Evolutionary conservation across 2,113 vertebrate species (phyloP).

Genomic region (Ptyas mucosa): DNA sequence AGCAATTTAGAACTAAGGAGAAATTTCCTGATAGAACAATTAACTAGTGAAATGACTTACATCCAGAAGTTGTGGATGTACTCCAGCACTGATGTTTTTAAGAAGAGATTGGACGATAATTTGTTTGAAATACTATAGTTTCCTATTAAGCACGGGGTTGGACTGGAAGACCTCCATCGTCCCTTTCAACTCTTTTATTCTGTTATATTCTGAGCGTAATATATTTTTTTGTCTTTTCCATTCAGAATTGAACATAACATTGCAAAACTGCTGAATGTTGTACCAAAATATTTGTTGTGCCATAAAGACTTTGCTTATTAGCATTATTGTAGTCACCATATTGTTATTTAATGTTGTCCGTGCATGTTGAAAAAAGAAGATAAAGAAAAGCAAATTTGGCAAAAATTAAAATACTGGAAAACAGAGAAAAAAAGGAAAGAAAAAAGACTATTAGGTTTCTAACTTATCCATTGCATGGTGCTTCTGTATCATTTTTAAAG

Average conservation of each 20-base stretch:
- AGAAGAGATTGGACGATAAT: background rate
- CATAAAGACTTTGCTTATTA: background rate
- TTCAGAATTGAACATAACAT: background rate
- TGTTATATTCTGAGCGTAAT: background rate
- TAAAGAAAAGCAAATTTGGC: background rate
- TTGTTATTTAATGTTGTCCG: background rate
- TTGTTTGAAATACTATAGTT: background rate
- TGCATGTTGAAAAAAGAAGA: background rate
- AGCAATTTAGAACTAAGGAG: background rate
- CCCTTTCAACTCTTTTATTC: background rate
- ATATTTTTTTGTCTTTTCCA: background rate
- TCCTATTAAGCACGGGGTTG: background rate
- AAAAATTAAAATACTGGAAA: background rate
- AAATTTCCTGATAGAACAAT: background rate
- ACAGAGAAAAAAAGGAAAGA: background rate
- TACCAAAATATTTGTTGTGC: background rate
- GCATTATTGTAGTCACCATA: background rate
- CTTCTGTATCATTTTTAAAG: background rate
- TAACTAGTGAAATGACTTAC: background rate
- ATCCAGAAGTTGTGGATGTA: background rate
- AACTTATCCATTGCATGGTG: background rate
- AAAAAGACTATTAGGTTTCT: background rate
- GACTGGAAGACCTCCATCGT: background rate
- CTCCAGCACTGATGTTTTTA: background rate
- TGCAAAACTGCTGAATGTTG: background rate